A percentile compares a stretch with the other conserved stretches of the same genome.
Evolutionary conservation across 2,113 vertebrate genomes (phyloP).

Genomic region (Cyanocitta stelleri): DNA sequence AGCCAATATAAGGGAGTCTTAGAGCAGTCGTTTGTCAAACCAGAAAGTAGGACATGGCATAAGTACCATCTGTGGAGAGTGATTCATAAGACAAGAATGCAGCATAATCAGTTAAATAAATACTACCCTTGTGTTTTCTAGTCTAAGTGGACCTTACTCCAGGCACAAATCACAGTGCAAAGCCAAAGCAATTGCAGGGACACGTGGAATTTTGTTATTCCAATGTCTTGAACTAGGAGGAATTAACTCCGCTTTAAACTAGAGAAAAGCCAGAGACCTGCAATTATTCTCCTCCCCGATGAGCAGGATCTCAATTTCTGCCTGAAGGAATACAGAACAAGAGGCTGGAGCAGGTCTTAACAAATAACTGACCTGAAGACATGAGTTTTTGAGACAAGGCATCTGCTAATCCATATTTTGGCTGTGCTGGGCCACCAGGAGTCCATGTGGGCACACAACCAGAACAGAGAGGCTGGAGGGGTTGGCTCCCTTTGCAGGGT

Average conservation of each 20-base stretch:
- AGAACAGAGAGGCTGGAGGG: background rate
- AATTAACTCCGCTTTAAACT: background rate
- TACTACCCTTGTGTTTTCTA: slow-evolving; percentile 47
- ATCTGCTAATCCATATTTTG: background rate
- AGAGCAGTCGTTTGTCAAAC: slow-evolving; percentile 6
- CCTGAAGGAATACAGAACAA: rapidly evolving
- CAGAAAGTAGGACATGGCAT: slow-evolving; percentile 45
- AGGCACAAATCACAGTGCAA: slow-evolving; percentile 25
- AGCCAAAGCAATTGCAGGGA: background rate
- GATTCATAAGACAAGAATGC: slow-evolving; percentile 58
- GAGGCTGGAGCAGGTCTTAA: background rate
- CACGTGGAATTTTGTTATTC: background rate
- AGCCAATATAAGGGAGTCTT: slow-evolving; percentile 7
- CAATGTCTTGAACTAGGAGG: background rate
- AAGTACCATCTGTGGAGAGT: slow-evolving; percentile 58
- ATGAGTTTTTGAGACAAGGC: background rate
- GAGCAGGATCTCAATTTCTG: background rate
- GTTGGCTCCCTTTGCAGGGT: background rate
- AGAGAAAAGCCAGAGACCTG: background rate
- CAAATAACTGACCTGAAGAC: background rate
- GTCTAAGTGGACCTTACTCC: slow-evolving; percentile 24
- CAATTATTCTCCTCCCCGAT: background rate
- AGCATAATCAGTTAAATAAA: slow-evolving; percentile 63
- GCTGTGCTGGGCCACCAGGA: rapidly evolving
- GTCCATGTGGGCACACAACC: rapidly evolving